Evolutionary conservation across 2,113 vertebrate species (phyloP).

Genomic region (Catharus fuscescens): DNA sequence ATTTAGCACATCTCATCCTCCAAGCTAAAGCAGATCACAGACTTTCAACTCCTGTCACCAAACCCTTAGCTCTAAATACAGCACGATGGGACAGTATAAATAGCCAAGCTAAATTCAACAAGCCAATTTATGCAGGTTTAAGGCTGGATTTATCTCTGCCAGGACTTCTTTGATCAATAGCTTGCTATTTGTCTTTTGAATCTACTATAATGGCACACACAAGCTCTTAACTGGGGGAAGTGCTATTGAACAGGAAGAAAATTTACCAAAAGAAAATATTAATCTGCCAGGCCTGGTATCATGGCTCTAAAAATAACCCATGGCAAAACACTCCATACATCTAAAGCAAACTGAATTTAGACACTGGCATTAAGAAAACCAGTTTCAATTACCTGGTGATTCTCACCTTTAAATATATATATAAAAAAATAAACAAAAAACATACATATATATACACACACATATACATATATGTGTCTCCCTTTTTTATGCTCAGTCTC

Average conservation of each 20-base stretch:
- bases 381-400: neutral
- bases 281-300: neutral
- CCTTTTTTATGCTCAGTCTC: neutral
- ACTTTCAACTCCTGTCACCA: conserved; percentile 5
- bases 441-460: no score
- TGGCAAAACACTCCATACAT: neutral
- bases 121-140: neutral
- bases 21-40: conserved; percentile 25
- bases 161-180: neutral
- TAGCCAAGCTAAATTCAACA: neutral
- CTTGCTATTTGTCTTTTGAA: neutral
- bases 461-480: no score
- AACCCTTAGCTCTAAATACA: neutral
- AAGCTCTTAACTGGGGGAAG: neutral
- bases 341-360: neutral
- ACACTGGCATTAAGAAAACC: neutral
- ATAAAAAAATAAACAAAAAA: no score
- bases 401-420: neutral
- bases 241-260: neutral
- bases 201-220: neutral
- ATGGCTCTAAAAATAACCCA: neutral
- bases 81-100: neutral
- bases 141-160: neutral
- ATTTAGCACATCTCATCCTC: conserved; percentile 38
- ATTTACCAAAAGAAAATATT: neutral